These are phyloP conservation scores for Chymomyza caudatula DNA, from an alignment of 2,888 invertebrate species.

Conservation along the genomic window DNA sequence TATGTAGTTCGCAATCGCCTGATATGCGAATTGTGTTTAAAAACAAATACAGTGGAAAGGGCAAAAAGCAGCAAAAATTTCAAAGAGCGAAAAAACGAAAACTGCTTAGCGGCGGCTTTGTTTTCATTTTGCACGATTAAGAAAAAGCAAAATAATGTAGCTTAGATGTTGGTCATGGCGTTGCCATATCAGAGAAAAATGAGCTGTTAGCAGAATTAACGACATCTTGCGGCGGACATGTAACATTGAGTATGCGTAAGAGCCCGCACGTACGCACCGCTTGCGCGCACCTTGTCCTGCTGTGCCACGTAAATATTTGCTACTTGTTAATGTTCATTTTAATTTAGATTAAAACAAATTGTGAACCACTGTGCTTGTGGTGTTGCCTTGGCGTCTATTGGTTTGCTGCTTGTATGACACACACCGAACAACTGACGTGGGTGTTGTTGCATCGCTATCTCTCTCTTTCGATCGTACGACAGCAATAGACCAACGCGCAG, in stretches of 20 bases:
- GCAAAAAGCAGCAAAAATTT: constrained; percentile 33
- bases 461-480: background rate
- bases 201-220: background rate
- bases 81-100: constrained; percentile 33
- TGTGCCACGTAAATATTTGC: no score
- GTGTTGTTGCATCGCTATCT: background rate
- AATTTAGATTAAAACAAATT: background rate
- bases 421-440: background rate
- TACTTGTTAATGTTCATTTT: background rate
- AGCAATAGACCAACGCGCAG: background rate
- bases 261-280: constrained; percentile 40
- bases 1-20: constrained; percentile 48
- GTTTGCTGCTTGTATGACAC: background rate
- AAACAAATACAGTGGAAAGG: constrained; percentile 53
- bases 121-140: constrained; percentile 19
- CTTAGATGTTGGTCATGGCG: constrained; percentile 28
- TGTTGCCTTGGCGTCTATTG: background rate
- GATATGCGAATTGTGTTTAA: constrained; percentile 58
- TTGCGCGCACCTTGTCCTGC: background rate
- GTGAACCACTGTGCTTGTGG: background rate
- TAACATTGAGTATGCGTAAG: constrained; percentile 7
- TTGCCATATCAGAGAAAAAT: constrained; percentile 52
- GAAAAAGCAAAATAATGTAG: constrained; percentile 21
- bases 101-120: constrained; percentile 32
- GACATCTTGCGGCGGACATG: background rate